Conservation (phyloP, 2,113 vertebrate genomes). For the Macquaria australasica region DNA sequence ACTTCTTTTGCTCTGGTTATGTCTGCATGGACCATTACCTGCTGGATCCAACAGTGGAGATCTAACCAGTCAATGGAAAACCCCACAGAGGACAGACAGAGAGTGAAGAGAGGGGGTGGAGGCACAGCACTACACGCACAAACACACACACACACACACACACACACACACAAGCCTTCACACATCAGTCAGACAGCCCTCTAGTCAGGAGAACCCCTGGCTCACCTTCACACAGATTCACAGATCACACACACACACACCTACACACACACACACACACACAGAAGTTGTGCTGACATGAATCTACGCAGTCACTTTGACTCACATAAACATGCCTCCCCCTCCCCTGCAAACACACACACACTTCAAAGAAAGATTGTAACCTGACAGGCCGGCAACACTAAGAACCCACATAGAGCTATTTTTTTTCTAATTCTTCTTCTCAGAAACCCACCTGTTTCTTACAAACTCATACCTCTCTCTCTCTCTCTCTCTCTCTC, state of each 20-base stretch:
- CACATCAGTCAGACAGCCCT: constrained; percentile 83
- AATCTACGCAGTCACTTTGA: constrained; percentile 78
- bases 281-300: constrained; percentile 76
- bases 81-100: constrained; percentile 70
- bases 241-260: constrained; percentile 76
- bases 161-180: constrained; percentile 53
- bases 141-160: constrained; percentile 35
- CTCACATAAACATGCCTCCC: constrained; percentile 77
- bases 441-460: constrained; percentile 77
- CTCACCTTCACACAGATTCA: constrained; percentile 86
- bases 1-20: constrained; percentile 27
- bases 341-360: constrained; percentile 66
- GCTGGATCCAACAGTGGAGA: constrained; percentile 48
- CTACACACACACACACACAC: constrained; percentile 66
- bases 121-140: constrained; percentile 41
- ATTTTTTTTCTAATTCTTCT: constrained; percentile 45
- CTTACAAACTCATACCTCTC: constrained; percentile 48
- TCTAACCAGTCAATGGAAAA: constrained; percentile 74
- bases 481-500: constrained; percentile 30
- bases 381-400: constrained; percentile 73
- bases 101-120: constrained; percentile 43
- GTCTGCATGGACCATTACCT: constrained; percentile 34
- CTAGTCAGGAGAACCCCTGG: constrained; percentile 88
- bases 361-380: constrained; percentile 78
- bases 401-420: constrained; percentile 74